Percentiles rank a stretch among this genome's conserved stretches.
Evolutionary conservation across 2,888 invertebrate genomes (phyloP).

Genomic region (Megalurothrips usitatus): DNA sequence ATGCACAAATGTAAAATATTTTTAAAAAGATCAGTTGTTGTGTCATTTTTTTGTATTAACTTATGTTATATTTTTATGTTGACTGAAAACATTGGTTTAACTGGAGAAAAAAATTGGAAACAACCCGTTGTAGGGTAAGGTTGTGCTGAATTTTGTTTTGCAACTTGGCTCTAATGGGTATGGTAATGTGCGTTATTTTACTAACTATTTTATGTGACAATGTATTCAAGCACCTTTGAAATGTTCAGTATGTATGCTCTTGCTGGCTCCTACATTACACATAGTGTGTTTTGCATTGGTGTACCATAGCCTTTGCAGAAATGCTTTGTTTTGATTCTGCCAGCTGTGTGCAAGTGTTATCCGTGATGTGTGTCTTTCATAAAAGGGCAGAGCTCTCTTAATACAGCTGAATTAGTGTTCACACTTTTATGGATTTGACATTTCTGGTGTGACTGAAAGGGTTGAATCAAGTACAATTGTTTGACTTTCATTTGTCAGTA

Average conservation of each 20-base stretch:
- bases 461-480: background rate
- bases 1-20: constrained; percentile 17
- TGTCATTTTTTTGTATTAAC: constrained; percentile 26
- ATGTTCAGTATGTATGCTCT: constrained; percentile 9
- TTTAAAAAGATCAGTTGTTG: background rate
- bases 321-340: background rate
- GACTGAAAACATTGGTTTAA: background rate
- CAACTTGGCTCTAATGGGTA: background rate
- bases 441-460: background rate
- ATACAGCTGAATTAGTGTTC: background rate
- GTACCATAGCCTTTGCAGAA: background rate
- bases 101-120: background rate
- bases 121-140: background rate
- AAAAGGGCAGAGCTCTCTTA: background rate
- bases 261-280: background rate
- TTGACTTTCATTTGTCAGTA: background rate
- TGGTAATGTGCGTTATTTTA: background rate
- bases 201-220: constrained; percentile 1
- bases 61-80: constrained; percentile 27
- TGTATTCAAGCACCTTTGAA: background rate
- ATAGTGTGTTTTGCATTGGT: background rate
- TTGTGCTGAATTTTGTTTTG: constrained; percentile 21
- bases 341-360: background rate
- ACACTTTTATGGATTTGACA: constrained; percentile 14
- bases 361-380: background rate